These are phyloP conservation scores for Lathronympha strigana DNA, from an alignment of 2,888 invertebrate species.

Conservation along the genomic window DNA sequence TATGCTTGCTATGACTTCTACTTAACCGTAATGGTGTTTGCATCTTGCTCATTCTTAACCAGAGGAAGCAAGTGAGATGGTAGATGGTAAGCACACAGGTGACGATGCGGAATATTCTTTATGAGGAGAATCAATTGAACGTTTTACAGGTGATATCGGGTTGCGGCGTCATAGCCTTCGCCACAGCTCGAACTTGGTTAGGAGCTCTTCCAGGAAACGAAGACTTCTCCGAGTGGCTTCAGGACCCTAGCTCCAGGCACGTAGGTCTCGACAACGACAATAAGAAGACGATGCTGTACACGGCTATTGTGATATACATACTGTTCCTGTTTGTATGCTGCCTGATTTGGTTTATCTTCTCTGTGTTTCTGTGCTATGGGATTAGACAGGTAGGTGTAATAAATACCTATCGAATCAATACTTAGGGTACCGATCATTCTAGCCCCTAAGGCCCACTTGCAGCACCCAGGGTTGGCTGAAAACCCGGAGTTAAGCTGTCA, in stretches of 20 bases:
- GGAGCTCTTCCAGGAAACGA: not conserved
- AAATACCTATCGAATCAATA: not conserved
- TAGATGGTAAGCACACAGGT: too few relatives aligned
- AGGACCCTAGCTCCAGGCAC: not conserved
- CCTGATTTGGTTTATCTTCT: slow-evolving; percentile 39
- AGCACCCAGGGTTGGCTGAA: too few relatives aligned
- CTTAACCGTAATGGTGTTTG: too few relatives aligned
- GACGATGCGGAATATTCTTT: too few relatives aligned
- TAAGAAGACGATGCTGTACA: not conserved
- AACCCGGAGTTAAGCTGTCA: too few relatives aligned
- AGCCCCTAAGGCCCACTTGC: too few relatives aligned
- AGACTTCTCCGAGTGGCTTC: not conserved
- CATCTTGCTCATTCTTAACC: too few relatives aligned
- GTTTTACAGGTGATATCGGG: not conserved
- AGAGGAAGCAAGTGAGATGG: too few relatives aligned
- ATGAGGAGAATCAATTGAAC: not conserved
- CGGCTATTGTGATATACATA: not conserved
- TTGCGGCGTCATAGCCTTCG: not conserved
- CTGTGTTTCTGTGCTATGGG: slow-evolving; percentile 42
- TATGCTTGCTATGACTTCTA: too few relatives aligned
- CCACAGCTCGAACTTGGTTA: not conserved
- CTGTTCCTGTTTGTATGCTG: slow-evolving; percentile 13
- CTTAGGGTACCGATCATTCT: too few relatives aligned
- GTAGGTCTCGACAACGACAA: not conserved
- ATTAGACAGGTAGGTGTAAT: slow-evolving; percentile 34